Evolutionary conservation across 2,797 vertebrate genomes (phyloP), one percentile per base, ranked within the genome.

Genomic region (Malacoraja senta): DNA sequence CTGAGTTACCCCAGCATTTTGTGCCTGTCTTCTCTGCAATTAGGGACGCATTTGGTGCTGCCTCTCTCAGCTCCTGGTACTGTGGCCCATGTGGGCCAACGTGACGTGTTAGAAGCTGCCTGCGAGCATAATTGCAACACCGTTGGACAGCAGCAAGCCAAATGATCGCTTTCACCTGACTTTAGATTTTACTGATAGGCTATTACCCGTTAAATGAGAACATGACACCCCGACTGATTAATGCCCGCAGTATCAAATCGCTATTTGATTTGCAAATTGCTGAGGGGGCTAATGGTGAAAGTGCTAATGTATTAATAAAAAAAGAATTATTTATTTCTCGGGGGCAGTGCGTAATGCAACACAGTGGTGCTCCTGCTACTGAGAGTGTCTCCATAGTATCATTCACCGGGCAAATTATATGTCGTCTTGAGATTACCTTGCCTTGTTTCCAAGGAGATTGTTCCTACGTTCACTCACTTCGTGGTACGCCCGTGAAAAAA

Each of bases 281-380:
- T 88, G 84, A 88, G 17, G 61, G 63, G 63, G 63, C 84, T 88
- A 68, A 88, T 68, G n/a, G 84, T 88, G 61, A 8, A 88, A 88
- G 63, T 88, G 63, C n/a, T 88, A 88, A 88, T 88, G 84, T 63
- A 68, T 88, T 63, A 88, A 88, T 88, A 68, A 88, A 88, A 53
- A 88, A 68, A 32, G 63, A 88, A 32, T 65, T 88, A 32, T 88
- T 88, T 88, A 63, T 88, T 88, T 88, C 63, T 17, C n/a, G 4
- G 2, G 29, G 83, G 83, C 58, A 32, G 83, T 63, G 63, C 83
- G 63, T 13, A 65, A 17, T 88, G 84, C 68, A 88, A 68, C 35
- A 68, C 84, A 88, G 9, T 61, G 32, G 61, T 68, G 84, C 65
- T 88, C 84, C 84, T 88, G 32, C 19, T 68, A 88, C n/a, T 68